Base-by-base conservation (phyloP, 2,888 invertebrate species). In the Tenthredo scrophulariae region DNA sequence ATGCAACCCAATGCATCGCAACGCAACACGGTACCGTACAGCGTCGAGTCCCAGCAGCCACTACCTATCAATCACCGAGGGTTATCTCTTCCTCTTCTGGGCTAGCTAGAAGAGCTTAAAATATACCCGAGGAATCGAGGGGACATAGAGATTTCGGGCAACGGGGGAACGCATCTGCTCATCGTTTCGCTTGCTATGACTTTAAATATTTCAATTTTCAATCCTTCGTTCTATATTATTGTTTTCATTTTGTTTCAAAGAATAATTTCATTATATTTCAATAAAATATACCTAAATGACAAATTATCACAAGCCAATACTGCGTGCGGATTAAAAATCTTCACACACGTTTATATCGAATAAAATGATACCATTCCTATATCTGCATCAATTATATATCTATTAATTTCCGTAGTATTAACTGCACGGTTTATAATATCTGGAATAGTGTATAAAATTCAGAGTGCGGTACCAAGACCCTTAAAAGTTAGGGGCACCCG, bases 31-130 rank as follows among this genome's bases (percentile, higher is more conserved):
- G 22, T 22, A 7, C 10, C 37, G 33, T 33, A 33, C 67, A 37
- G 22, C 7, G 65, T 9, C 10, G 67, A n/a, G 72, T 13, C 43
- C 29, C 72, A 77, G 54, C 72, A 74, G 40, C 72, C 72, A 54
- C 80, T 43, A 83, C 67, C 83, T 83, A 83, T 83, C 83, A 83
- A 83, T 83, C 83, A 83, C 43, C 83, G 83, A 46, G 67, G 40
- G 83, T 83, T 67, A 83, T 83, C 83, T 83, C 67, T 83, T 83
- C 67, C 46, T 83, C 67, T 46, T 46, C 65, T 77, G 50, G 29
- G 40, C 40, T 37, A 75, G 75, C 50, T 40, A 40, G 62, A 15
- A 7, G 40, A 62, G 70, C 70, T 83, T 67, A 70, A 83, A 83
- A 83, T 83, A 83, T 67, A 65, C 67, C n/a, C 46, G 10, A 18